Evolutionary conservation across 2,888 invertebrate genomes (phyloP).

Genomic region (Laspeyria flexula): DNA sequence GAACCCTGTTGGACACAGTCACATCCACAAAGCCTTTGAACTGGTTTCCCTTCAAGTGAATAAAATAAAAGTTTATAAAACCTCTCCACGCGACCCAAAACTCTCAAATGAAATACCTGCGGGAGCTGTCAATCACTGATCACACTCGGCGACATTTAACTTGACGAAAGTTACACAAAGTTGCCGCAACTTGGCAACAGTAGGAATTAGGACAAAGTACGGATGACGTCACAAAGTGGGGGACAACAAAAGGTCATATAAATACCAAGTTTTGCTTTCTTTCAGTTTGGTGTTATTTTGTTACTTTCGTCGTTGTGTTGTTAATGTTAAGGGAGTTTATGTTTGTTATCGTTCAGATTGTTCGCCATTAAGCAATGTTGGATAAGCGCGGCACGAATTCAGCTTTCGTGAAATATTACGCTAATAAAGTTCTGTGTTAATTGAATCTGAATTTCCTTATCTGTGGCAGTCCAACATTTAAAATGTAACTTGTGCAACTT

Average conservation of each 20-base stretch:
- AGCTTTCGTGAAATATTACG: no score
- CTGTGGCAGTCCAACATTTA: no score
- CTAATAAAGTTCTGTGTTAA: no score
- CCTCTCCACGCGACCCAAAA: background rate
- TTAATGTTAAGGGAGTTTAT: slow-evolving; percentile 5
- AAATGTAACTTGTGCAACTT: no score
- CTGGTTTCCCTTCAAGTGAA: background rate
- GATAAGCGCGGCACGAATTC: background rate
- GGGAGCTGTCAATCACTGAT: slow-evolving; percentile 10
- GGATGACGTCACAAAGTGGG: background rate
- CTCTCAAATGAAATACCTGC: slow-evolving; percentile 11
- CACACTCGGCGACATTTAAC: slow-evolving; percentile 7
- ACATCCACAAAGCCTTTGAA: background rate
- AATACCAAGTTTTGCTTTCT: slow-evolving; percentile 23
- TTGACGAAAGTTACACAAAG: slow-evolving; percentile 3
- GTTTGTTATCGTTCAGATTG: slow-evolving; percentile 1
- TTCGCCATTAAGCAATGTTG: background rate
- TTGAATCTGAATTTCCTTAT: no score
- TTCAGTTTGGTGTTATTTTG: slow-evolving; percentile 11
- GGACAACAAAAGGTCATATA: slow-evolving; percentile 14
- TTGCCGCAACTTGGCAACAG: slow-evolving; percentile 4
- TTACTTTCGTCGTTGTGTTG: slow-evolving; percentile 6
- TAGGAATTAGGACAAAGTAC: slow-evolving; percentile 5
- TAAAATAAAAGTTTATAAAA: background rate
- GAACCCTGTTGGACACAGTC: background rate